Conservation (phyloP, 2,888 invertebrate genomes). For the Ophion slaviceki region DNA sequence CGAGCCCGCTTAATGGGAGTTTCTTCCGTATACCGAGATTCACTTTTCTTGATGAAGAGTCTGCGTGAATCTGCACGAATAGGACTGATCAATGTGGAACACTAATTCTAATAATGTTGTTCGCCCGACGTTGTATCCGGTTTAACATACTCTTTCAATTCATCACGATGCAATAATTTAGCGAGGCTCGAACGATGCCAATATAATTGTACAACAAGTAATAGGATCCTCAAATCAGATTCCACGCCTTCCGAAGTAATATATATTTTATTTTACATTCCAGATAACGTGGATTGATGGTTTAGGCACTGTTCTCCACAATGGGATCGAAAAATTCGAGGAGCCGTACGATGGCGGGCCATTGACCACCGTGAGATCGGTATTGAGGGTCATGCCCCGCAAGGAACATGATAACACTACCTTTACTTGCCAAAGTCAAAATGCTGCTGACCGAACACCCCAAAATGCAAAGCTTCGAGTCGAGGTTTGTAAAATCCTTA, state of each 20-base stretch:
- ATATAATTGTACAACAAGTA: not conserved
- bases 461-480: slow-evolving; percentile 91
- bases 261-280: slow-evolving; percentile 69
- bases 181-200: not conserved
- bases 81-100: slow-evolving; percentile 37
- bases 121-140: slow-evolving; percentile 14
- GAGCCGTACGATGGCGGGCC: slow-evolving; percentile 92
- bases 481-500: slow-evolving; percentile 86
- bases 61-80: slow-evolving; percentile 13
- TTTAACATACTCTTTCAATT: not conserved
- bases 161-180: not conserved
- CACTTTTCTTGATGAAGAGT: not conserved
- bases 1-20: slow-evolving; percentile 30
- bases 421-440: slow-evolving; percentile 96
- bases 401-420: slow-evolving; percentile 96
- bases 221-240: not conserved
- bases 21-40: slow-evolving; percentile 25
- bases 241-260: not conserved
- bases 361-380: slow-evolving; percentile 93
- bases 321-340: slow-evolving; percentile 91
- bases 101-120: slow-evolving; percentile 2
- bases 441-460: slow-evolving; percentile 94
- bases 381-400: slow-evolving; percentile 92
- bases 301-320: slow-evolving; percentile 91
- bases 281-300: slow-evolving; percentile 97